Conservation (phyloP, 2,888 invertebrate species). For the Gastrophysa polygoni region DNA sequence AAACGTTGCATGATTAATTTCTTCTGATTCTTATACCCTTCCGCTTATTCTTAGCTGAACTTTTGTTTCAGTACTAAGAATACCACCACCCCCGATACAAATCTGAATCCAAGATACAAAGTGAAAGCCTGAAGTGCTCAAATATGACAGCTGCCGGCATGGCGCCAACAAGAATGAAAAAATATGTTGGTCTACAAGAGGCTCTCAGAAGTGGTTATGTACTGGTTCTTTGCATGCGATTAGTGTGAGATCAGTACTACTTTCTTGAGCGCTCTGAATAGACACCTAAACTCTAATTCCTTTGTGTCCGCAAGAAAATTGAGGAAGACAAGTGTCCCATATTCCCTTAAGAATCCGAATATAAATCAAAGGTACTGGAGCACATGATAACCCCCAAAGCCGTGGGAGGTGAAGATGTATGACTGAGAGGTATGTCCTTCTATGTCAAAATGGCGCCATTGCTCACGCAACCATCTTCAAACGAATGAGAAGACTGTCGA, state of each 20-base stretch:
- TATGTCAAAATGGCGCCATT: constrained; percentile 11
- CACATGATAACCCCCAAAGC: constrained; percentile 9
- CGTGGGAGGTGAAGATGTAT: neutral
- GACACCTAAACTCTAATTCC: neutral
- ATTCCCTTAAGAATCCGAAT: constrained; percentile 4
- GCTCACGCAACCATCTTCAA: constrained; percentile 7
- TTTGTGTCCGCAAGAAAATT: neutral
- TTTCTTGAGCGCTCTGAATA: neutral
- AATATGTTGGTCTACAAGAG: neutral
- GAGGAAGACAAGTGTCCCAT: constrained; percentile 2
- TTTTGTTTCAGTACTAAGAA: neutral
- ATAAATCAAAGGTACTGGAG: neutral
- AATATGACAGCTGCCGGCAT: neutral
- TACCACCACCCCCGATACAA: neutral
- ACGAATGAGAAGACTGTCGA: neutral
- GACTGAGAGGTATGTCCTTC: constrained; percentile 13
- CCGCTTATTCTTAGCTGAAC: neutral
- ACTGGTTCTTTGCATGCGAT: neutral
- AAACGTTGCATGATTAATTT: no score
- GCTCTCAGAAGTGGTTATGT: neutral
- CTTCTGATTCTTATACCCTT: no score
- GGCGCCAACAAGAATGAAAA: neutral
- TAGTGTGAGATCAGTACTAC: neutral
- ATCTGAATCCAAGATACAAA: no score
- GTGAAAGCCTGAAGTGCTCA: no score